These are phyloP conservation scores for Uropsilus gracilis DNA, from an alignment of 2,113 vertebrate genomes.

Conservation along the genomic window DNA sequence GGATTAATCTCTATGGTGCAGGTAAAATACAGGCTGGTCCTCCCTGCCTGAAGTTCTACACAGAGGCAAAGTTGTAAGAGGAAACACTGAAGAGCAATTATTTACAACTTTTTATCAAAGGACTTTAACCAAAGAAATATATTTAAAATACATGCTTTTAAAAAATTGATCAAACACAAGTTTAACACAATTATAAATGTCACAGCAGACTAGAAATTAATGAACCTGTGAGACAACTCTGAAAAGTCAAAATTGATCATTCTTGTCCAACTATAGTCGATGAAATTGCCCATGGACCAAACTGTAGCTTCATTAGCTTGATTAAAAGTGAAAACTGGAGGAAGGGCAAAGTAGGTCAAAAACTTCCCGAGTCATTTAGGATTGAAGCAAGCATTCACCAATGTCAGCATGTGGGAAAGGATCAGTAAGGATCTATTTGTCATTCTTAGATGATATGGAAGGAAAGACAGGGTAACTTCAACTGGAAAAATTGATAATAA, in stretches of 20 bases:
- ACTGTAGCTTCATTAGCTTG: constrained; percentile 62
- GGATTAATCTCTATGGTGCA: neutral
- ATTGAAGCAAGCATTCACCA: constrained; percentile 58
- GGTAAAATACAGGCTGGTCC: neutral
- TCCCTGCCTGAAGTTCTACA: neutral
- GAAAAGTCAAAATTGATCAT: constrained; percentile 52
- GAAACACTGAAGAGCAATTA: neutral
- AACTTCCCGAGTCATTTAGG: constrained; percentile 31
- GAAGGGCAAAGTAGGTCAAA: constrained; percentile 64
- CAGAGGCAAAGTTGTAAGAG: neutral
- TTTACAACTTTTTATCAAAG: constrained; percentile 18
- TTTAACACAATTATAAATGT: constrained; percentile 41
- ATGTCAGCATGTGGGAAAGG: neutral
- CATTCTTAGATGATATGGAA: neutral
- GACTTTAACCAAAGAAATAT: neutral
- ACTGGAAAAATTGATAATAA: constrained; percentile 36
- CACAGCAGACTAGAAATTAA: neutral
- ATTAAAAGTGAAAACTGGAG: constrained; percentile 69
- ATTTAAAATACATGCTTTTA: constrained; percentile 37
- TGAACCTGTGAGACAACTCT: neutral
- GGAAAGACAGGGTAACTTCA: neutral
- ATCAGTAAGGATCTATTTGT: constrained; percentile 32
- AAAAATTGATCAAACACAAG: neutral
- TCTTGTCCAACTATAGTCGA: constrained; percentile 37
- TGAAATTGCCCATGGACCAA: constrained; percentile 45